Percentiles rank a stretch among this genome's conserved stretches.
These are phyloP conservation scores for Scelioninae gen. 1 DNA, from an alignment of 2,888 invertebrate species.

Conservation along the genomic window DNA sequence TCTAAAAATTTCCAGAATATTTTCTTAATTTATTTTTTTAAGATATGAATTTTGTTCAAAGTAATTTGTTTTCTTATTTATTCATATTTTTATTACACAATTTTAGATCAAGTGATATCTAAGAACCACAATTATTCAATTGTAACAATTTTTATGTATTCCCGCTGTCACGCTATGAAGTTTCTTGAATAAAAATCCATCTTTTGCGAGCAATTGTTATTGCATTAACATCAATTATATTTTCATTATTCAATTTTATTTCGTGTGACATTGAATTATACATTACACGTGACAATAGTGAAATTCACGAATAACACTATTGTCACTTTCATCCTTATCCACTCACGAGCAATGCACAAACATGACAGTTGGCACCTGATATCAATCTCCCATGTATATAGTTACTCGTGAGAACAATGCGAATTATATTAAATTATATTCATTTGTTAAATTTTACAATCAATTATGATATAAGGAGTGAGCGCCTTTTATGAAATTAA, in stretches of 20 bases:
- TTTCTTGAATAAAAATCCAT: background rate
- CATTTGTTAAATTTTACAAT: background rate
- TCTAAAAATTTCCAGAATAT: no score
- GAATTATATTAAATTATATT: background rate
- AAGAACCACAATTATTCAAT: slow-evolving; percentile 4
- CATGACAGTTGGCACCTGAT: background rate
- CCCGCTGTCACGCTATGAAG: background rate
- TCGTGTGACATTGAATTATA: background rate
- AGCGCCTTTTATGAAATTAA: no score
- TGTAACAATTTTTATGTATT: background rate
- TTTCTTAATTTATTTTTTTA: no score
- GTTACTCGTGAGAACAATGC: slow-evolving; percentile 2
- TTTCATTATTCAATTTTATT: background rate
- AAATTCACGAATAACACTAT: slow-evolving; percentile 4
- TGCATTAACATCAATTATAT: background rate
- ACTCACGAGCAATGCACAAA: background rate
- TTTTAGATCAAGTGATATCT: slow-evolving; percentile 27
- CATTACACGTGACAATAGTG: background rate
- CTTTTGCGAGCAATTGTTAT: background rate
- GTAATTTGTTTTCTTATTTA: no score
- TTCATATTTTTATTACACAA: slow-evolving; percentile 14
- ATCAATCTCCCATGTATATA: background rate
- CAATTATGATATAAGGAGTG: background rate
- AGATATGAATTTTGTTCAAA: no score
- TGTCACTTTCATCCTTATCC: slow-evolving; percentile 11